These are phyloP conservation scores for Rhincodon typus DNA, from an alignment of 2,797 vertebrate genomes.

Conservation along the genomic window DNA sequence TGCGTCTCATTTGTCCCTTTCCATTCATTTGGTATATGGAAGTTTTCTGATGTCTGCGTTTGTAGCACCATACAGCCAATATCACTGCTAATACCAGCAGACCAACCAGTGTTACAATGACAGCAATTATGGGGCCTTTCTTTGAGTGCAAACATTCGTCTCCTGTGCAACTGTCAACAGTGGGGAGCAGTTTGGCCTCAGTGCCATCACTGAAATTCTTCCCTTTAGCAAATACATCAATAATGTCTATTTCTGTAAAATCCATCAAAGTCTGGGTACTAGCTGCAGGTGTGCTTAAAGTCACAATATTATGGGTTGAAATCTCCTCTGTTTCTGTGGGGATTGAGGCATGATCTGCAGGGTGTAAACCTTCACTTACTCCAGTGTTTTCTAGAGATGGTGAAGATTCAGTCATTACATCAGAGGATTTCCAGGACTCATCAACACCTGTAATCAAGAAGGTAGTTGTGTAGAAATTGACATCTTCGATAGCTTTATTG, in stretches of 20 bases:
- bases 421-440: constrained; percentile 15
- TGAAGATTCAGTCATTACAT: constrained; percentile 41
- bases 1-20: constrained; percentile 68
- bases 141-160: constrained; percentile 57
- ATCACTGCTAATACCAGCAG: constrained; percentile 58
- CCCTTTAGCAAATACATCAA: constrained; percentile 53
- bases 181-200: constrained; percentile 54
- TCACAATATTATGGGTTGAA: constrained; percentile 40
- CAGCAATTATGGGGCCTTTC: constrained; percentile 70
- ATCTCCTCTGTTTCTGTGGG: constrained; percentile 46
- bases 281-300: constrained; percentile 42
- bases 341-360: constrained; percentile 43
- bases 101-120: constrained; percentile 67
- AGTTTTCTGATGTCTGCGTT: constrained; percentile 77
- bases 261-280: constrained; percentile 41
- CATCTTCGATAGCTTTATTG: constrained; percentile 43
- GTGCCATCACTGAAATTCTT: constrained; percentile 60
- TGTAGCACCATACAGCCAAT: constrained; percentile 77
- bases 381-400: constrained; percentile 50
- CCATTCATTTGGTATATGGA: constrained; percentile 87
- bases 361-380: constrained; percentile 44
- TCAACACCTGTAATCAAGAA: constrained; percentile 44
- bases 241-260: constrained; percentile 45
- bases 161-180: constrained; percentile 61
- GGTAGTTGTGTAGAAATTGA: constrained; percentile 46